These are phyloP conservation scores for Carterocephalus palaemon DNA, from an alignment of 2,888 invertebrate genomes.

Conservation along the genomic window DNA sequence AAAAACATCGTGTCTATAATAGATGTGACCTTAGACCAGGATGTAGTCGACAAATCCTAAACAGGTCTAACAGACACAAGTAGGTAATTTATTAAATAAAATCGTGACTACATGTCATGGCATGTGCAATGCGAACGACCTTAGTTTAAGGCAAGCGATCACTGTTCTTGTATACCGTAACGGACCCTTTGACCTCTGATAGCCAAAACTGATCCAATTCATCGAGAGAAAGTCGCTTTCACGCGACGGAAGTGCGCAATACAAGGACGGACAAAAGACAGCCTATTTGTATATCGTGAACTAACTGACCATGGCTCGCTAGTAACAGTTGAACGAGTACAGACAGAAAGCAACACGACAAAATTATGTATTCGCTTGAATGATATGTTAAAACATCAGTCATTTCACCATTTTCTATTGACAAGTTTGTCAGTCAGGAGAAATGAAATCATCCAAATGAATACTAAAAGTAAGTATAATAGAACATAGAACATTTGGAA, in stretches of 20 bases:
- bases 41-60: neutral
- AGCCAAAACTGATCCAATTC: conserved; percentile 45
- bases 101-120: conserved; percentile 4
- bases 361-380: conserved; percentile 6
- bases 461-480: too few species aligned
- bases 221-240: conserved; percentile 64
- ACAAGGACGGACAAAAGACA: conserved; percentile 45
- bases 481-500: too few species aligned
- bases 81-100: neutral
- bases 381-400: too few species aligned
- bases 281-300: conserved; percentile 43
- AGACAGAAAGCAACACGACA: neutral
- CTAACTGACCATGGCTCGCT: conserved; percentile 40
- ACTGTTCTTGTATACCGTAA: conserved; percentile 8
- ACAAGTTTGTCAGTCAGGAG: too few species aligned
- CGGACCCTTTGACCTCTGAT: conserved; percentile 52
- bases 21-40: neutral
- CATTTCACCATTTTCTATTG: too few species aligned
- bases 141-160: neutral
- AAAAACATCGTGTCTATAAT: neutral
- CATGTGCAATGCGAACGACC: conserved; percentile 1
- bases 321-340: conserved; percentile 3
- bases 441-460: too few species aligned
- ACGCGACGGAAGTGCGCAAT: conserved; percentile 47
- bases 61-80: neutral